phyloP scores from a whole-genome alignment of 2,797 vertebrate species.

The Galago senegalensis region DNA sequence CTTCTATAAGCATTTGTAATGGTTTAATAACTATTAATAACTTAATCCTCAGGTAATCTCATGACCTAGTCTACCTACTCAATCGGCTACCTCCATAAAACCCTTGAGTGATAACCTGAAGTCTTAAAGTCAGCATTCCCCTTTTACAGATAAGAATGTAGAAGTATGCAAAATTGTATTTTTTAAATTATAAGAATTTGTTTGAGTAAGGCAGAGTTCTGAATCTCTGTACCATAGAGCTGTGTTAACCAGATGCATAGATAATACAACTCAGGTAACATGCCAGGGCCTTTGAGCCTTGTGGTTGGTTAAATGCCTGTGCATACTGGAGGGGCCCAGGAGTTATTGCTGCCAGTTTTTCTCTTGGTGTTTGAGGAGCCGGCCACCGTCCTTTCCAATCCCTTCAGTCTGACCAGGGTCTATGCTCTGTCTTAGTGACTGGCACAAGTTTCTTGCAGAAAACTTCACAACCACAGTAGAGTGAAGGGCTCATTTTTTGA shows the following conservation, averaged over 20 bases:
- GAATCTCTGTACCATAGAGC: not conserved
- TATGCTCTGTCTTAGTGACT: not conserved
- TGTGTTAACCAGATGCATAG: not conserved
- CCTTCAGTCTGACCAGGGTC: not conserved
- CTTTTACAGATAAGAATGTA: not conserved
- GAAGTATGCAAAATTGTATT: not conserved
- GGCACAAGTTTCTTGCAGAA: constrained; percentile 36
- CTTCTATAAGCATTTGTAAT: constrained; percentile 20
- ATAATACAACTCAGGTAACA: not conserved
- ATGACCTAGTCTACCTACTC: not conserved
- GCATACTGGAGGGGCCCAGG: constrained; percentile 19
- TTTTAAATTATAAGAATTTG: constrained; percentile 18
- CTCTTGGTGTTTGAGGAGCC: not conserved
- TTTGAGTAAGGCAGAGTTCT: constrained; percentile 7
- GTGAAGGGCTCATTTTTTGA: constrained; percentile 68
- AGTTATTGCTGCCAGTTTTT: not conserved
- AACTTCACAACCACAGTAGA: constrained; percentile 28
- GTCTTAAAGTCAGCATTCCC: not conserved
- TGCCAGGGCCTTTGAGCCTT: not conserved
- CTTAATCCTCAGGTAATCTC: constrained; percentile 28
- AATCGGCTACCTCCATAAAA: not conserved
- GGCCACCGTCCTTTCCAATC: not conserved
- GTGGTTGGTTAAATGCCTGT: not conserved
- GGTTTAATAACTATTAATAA: not conserved
- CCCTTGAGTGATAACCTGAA: not conserved